phyloP scores from a whole-genome alignment of 2,888 invertebrate genomes.

The Brachynemurus nebulosus region DNA sequence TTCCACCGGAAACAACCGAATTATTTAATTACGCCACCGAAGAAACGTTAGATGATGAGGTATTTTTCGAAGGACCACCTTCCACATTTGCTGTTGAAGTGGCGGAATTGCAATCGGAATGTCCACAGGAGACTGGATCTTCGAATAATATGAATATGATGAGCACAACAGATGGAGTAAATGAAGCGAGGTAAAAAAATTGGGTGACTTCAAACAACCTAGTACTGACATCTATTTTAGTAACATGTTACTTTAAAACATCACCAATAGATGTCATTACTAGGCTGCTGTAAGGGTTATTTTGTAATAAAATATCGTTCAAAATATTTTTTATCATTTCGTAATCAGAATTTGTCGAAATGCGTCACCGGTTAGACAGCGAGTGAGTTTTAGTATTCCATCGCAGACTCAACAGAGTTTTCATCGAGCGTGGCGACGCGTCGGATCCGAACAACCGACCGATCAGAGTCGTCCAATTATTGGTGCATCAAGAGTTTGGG shows the following conservation, averaged over 20 bases:
- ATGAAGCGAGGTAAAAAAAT: slow-evolving; percentile 3
- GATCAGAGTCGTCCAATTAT: no score
- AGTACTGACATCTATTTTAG: no score
- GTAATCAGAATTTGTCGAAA: no score
- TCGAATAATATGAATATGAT: not conserved
- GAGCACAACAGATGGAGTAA: not conserved
- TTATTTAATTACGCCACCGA: slow-evolving; percentile 9
- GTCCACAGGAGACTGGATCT: not conserved
- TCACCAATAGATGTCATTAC: no score
- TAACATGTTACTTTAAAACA: no score
- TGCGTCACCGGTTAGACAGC: no score
- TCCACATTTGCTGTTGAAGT: slow-evolving; percentile 27
- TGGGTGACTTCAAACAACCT: no score
- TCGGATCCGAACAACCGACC: slow-evolving; percentile 28
- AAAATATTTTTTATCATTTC: no score
- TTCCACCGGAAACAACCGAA: slow-evolving; percentile 36
- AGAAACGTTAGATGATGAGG: slow-evolving; percentile 33
- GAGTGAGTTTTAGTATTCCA: not conserved
- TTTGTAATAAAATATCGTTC: no score
- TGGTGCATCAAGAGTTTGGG: slow-evolving; percentile 58
- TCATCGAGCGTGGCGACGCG: slow-evolving; percentile 34
- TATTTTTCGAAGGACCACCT: slow-evolving; percentile 42
- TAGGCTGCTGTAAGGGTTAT: no score
- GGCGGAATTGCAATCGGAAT: not conserved
- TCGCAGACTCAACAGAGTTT: slow-evolving; percentile 34